Evolutionary conservation across 2,888 invertebrate species (phyloP), one percentile per base, ranked within the genome.

Genomic region (Orthonevra nobilis): DNA sequence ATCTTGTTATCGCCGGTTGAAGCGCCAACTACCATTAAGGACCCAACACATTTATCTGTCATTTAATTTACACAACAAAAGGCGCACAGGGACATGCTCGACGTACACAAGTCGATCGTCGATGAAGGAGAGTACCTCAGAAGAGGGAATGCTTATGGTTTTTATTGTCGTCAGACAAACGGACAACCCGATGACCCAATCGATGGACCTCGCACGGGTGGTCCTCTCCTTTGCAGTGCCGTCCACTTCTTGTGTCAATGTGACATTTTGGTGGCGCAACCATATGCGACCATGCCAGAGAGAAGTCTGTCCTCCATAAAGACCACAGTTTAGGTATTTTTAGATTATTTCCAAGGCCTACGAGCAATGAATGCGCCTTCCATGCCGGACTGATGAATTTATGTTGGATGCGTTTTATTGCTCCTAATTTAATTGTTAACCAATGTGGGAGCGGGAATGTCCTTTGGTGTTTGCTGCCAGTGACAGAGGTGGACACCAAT

Each of bases 1-100:
- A 79, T 79, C 79, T 73, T 52, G 66, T 72, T 56, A 73, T 79
- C 73, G 66, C 68, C 10, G 12, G 42, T n/a, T 56, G 66, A 79
- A 79, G 79, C 79, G 79, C 79, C 79, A 79, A 79, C 79, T 79
- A 68, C 73, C 79, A 79, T 79, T 79, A 79, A 79, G 56, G 54
- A n/a, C 56, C 48, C 68, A 79, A 79, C 79, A 73, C 79, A 73
- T 79, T 79, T 68, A 79, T 79, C 79, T 66, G 73, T 68, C 73
- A 63, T 79, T 79, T 68, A 79, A 79, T 68, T 79, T 79, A 73
- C 79, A 72, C 79, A 64, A 73, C 64, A 72, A 77, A 40, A 72
- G 77, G 64, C 64, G 60, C 60, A 73, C 46, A 61, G 66, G 66
- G 73, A 79, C 79, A 79, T 54, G n/a, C n/a, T n/a, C n/a, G n/a